Evolutionary conservation across 2,113 vertebrate genomes (phyloP).

Genomic region (Pelvicachromis taeniatus): DNA sequence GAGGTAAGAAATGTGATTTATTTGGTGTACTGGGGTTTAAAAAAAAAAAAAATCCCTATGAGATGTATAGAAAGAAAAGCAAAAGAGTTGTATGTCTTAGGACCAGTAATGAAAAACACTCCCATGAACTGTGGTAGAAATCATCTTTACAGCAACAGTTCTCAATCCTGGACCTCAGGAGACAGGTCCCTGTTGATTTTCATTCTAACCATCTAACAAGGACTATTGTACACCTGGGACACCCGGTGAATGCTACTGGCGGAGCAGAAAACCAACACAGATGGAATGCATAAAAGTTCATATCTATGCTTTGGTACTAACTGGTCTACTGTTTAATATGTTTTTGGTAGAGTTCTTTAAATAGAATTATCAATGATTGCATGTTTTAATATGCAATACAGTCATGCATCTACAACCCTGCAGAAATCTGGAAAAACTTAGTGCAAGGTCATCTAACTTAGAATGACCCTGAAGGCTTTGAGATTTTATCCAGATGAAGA

Average conservation of each 20-base stretch:
- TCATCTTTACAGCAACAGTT: conserved; percentile 4
- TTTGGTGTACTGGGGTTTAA: not conserved
- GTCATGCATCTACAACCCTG: not conserved
- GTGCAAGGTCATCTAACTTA: not conserved
- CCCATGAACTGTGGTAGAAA: conserved; percentile 28
- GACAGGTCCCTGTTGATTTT: conserved; percentile 16
- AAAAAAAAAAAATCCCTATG: not conserved
- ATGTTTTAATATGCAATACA: not conserved
- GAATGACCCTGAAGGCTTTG: not conserved
- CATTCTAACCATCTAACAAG: conserved; percentile 22
- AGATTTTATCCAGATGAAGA: not conserved
- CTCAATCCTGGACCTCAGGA: conserved; percentile 22
- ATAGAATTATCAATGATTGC: not conserved
- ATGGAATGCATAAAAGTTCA: not conserved
- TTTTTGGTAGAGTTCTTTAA: not conserved
- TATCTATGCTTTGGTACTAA: not conserved
- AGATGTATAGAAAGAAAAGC: conserved; percentile 18
- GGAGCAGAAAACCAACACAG: not conserved
- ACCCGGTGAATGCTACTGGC: conserved; percentile 14
- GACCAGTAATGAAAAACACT: conserved; percentile 1
- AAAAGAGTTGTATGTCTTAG: conserved; percentile 4
- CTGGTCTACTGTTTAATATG: not conserved
- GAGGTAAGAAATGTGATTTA: conserved; percentile 11
- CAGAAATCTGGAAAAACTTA: not conserved
- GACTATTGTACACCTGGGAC: conserved; percentile 25